Evolutionary conservation across 2,797 vertebrate genomes (phyloP).

Genomic region (Crocidura indochinensis): DNA sequence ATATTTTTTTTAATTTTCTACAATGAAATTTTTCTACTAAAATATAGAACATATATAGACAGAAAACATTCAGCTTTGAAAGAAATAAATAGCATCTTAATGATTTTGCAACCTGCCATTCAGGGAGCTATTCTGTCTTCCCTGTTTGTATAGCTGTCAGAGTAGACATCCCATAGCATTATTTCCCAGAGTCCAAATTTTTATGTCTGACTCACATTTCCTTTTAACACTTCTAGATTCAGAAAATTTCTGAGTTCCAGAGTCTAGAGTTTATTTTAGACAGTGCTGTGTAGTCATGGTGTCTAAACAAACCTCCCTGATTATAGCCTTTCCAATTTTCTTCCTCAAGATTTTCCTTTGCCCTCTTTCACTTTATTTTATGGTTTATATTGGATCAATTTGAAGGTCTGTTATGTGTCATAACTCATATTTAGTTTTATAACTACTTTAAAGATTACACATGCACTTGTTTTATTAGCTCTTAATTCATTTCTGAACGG

Average conservation of each 20-base stretch:
- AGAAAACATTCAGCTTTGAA: conserved; percentile 42
- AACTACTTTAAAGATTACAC: background rate
- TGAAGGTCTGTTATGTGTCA: conserved; percentile 1
- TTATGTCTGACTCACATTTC: background rate
- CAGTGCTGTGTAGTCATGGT: background rate
- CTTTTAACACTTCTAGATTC: conserved; percentile 31
- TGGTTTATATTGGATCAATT: conserved; percentile 4
- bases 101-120: conserved; percentile 13
- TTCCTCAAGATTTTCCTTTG: conserved; percentile 3
- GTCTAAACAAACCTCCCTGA: background rate
- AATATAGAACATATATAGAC: conserved; percentile 1
- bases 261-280: conserved; percentile 15
- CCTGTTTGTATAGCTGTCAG: background rate
- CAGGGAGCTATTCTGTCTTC: background rate
- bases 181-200: background rate
- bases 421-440: conserved; percentile 2
- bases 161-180: background rate
- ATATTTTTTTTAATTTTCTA: conserved; percentile 35
- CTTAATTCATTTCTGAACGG: conserved; percentile 16
- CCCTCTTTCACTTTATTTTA: background rate
- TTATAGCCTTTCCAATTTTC: background rate
- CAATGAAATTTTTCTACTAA: background rate
- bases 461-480: conserved; percentile 23
- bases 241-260: background rate
- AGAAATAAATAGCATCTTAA: conserved; percentile 18